Evolutionary conservation across 2,888 invertebrate genomes (phyloP).

Genomic region (Ormia ochracea): DNA sequence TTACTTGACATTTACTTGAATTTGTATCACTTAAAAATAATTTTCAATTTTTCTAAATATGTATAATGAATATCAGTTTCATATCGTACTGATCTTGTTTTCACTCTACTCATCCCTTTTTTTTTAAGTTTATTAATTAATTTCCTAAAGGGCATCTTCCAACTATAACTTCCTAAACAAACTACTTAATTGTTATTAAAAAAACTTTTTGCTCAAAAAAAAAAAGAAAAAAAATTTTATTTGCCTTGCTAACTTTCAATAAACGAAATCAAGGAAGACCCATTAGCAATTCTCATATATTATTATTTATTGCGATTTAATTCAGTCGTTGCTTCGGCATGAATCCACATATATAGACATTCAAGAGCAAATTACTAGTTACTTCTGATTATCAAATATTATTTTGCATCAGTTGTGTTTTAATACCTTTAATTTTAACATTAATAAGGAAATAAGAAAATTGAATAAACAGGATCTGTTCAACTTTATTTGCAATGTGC

Average conservation of each 20-base stretch:
- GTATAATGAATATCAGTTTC: no score
- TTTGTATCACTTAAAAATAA: no score
- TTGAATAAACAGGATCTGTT: not conserved
- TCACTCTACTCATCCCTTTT: no score
- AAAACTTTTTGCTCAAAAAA: no score
- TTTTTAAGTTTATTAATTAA: no score
- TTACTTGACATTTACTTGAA: no score
- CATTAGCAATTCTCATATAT: not conserved
- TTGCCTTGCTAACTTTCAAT: not conserved
- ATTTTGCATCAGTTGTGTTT: conserved; percentile 15
- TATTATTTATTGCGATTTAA: not conserved
- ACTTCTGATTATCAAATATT: not conserved
- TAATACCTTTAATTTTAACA: not conserved
- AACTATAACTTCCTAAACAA: no score
- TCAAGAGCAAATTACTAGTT: not conserved
- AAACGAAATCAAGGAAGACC: not conserved
- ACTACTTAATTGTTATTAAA: no score
- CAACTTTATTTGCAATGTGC: not conserved
- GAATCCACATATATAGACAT: no score
- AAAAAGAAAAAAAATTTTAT: not conserved
- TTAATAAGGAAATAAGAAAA: not conserved
- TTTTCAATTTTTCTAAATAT: no score
- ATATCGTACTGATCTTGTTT: no score
- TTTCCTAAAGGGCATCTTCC: no score
- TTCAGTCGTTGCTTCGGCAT: not conserved